Conservation (phyloP, 2,797 vertebrate genomes). For the Pempheris klunzingeri region DNA sequence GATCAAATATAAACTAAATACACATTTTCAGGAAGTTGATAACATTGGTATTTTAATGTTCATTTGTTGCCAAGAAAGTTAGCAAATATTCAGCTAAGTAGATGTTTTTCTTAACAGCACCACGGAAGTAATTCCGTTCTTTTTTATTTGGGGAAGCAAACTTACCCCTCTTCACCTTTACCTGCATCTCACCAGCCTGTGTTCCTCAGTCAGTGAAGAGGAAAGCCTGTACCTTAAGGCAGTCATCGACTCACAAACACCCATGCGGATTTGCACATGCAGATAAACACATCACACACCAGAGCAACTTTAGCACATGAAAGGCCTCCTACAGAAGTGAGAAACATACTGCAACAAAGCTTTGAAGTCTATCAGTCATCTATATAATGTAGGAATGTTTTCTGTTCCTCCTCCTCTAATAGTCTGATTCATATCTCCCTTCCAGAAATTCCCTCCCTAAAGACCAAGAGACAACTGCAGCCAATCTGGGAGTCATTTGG, state of each 20-base stretch:
- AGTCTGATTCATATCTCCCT: slow-evolving; percentile 79
- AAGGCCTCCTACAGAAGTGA: slow-evolving; percentile 77
- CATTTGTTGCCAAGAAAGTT: background rate
- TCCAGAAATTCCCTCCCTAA: slow-evolving; percentile 49
- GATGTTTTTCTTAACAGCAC: background rate
- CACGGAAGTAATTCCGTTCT: background rate
- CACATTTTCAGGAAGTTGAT: background rate
- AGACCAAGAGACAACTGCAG: slow-evolving; percentile 53
- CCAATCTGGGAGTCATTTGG: slow-evolving; percentile 66
- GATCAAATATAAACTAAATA: slow-evolving; percentile 5
- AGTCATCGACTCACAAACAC: slow-evolving; percentile 53
- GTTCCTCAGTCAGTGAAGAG: slow-evolving; percentile 6
- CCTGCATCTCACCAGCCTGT: slow-evolving; percentile 18
- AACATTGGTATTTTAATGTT: background rate
- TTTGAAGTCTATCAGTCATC: slow-evolving; percentile 83
- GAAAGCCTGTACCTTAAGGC: slow-evolving; percentile 45
- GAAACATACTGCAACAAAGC: slow-evolving; percentile 78
- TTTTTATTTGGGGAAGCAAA: background rate
- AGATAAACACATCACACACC: slow-evolving; percentile 63
- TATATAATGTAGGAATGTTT: slow-evolving; percentile 77
- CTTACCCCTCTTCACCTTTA: slow-evolving; percentile 8
- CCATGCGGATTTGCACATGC: slow-evolving; percentile 34
- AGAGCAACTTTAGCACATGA: slow-evolving; percentile 79
- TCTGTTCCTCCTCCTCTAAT: slow-evolving; percentile 72
- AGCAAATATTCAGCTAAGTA: too few species aligned